Evolutionary conservation across 2,113 vertebrate species (phyloP).

Genomic region (Phalacrocorax aristotelis): DNA sequence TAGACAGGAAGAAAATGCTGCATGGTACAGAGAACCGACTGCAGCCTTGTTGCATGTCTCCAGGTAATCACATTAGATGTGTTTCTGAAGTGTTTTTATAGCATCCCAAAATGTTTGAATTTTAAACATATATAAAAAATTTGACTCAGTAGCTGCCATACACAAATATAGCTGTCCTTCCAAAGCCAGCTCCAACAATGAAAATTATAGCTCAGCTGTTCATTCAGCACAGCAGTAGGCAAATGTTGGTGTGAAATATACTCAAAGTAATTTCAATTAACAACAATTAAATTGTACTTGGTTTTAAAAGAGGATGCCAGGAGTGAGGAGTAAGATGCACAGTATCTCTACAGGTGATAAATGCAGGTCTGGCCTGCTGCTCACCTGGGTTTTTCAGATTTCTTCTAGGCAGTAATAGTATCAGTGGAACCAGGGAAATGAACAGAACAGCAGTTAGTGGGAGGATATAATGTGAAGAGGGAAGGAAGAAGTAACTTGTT

Average conservation of each 20-base stretch:
- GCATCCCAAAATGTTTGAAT: neutral
- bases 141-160: neutral
- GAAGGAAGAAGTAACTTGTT: neutral
- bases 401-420: neutral
- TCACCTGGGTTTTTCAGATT: neutral
- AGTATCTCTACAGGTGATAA: neutral
- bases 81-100: neutral
- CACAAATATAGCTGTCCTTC: neutral
- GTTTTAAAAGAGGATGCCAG: neutral
- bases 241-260: neutral
- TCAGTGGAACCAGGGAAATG: neutral
- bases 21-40: neutral
- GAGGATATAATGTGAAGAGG: neutral
- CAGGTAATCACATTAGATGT: neutral
- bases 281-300: neutral
- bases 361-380: neutral
- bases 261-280: conserved; percentile 14
- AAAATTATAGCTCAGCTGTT: neutral
- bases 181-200: neutral
- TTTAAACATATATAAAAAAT: neutral
- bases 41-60: neutral
- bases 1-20: neutral
- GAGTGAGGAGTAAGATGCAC: neutral
- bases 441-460: neutral
- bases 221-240: neutral